These are phyloP conservation scores for Paralichthys olivaceus DNA, from an alignment of 2,113 vertebrate species.

Conservation along the genomic window DNA sequence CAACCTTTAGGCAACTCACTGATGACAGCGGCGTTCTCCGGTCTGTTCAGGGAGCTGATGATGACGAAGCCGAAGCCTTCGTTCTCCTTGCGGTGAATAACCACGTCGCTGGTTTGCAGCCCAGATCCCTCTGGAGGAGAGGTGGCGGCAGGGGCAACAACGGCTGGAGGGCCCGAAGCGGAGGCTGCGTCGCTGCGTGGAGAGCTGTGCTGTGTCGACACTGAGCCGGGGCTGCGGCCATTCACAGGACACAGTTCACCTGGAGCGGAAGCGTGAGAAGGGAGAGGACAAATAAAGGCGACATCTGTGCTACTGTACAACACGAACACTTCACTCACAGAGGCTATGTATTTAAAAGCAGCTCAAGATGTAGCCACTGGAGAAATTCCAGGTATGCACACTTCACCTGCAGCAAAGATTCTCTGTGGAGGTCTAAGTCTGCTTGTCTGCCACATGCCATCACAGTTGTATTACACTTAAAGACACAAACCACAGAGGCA, in stretches of 20 bases:
- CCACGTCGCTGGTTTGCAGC: slow-evolving; percentile 92
- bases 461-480: slow-evolving; percentile 1
- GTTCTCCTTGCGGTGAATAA: slow-evolving; percentile 97
- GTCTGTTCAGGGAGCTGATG: slow-evolving; percentile 98
- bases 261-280: slow-evolving; percentile 63
- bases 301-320: neutral
- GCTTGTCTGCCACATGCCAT: neutral
- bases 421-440: slow-evolving; percentile 23
- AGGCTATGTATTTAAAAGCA: slow-evolving; percentile 1
- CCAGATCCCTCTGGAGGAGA: slow-evolving; percentile 86
- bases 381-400: slow-evolving; percentile 7
- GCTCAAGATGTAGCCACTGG: neutral
- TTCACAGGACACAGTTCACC: slow-evolving; percentile 94
- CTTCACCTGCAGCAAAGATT: slow-evolving; percentile 1
- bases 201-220: slow-evolving; percentile 95
- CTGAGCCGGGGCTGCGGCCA: slow-evolving; percentile 92
- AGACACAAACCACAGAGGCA: slow-evolving; percentile 22
- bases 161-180: slow-evolving; percentile 75
- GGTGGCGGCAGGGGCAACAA: slow-evolving; percentile 15
- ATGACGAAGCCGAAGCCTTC: slow-evolving; percentile 99
- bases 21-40: slow-evolving; percentile 91
- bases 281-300: neutral
- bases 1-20: slow-evolving; percentile 84
- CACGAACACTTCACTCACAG: neutral
- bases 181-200: slow-evolving; percentile 90